A percentile compares a stretch with the other conserved stretches of the same genome.
These are phyloP conservation scores for Sesia bembeciformis DNA, from an alignment of 2,888 invertebrate species.

Conservation along the genomic window DNA sequence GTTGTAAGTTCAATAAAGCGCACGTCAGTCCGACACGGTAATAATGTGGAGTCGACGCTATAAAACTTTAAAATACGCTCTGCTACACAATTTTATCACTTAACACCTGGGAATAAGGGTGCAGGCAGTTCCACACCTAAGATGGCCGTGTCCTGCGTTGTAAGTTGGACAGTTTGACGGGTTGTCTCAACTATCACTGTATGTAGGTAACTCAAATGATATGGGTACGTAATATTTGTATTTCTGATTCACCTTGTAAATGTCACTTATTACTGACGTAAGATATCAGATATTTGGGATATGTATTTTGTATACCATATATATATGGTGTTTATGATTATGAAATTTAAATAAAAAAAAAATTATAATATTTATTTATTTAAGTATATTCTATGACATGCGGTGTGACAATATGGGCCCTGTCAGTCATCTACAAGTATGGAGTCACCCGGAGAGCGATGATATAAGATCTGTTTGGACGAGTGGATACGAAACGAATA, in stretches of 20 bases:
- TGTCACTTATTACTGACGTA: not conserved
- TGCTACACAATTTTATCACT: slow-evolving; percentile 6
- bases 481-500: too few relatives aligned
- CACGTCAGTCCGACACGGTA: slow-evolving; percentile 36
- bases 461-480: too few relatives aligned
- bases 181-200: slow-evolving; percentile 22
- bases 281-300: too few relatives aligned
- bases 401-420: too few relatives aligned
- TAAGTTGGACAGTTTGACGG: slow-evolving; percentile 61
- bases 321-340: too few relatives aligned
- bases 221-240: slow-evolving; percentile 30
- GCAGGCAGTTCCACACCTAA: not conserved
- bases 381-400: too few relatives aligned
- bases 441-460: too few relatives aligned
- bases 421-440: too few relatives aligned
- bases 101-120: slow-evolving; percentile 8
- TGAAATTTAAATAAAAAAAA: too few relatives aligned
- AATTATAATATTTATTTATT: too few relatives aligned
- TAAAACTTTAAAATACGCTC: slow-evolving; percentile 7
- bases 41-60: slow-evolving; percentile 35
- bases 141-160: slow-evolving; percentile 26
- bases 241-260: slow-evolving; percentile 11
- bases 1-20: slow-evolving; percentile 40
- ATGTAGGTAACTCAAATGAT: slow-evolving; percentile 41
- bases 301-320: too few relatives aligned